Base-by-base conservation (phyloP, 2,113 vertebrate genomes). In the Anarrhichthys ocellatus region DNA sequence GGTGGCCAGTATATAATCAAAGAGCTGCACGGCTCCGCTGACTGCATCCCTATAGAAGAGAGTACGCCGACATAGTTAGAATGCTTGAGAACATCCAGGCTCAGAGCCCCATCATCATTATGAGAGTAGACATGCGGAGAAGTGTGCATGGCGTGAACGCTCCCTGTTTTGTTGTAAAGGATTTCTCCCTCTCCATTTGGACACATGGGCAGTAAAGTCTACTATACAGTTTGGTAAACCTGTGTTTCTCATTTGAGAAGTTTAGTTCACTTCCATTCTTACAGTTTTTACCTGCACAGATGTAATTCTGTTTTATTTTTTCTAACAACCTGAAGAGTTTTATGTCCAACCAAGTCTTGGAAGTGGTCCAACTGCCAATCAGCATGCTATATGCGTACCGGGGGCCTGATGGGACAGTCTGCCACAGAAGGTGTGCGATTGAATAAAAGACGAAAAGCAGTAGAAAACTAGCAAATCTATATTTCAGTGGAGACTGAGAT, bases 401-500 rank as follows among this genome's bases (percentile, higher is more conserved):
- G 32, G 24, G 65, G 11, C n/a, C 50, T 48, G 70, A 24, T 34
- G n/a, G 56, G 18, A 69, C 18, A 10, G 15, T 34, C 40, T 38
- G 2, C 68, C 32, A 68, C 13, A 24, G 13, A 52, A 50, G 22
- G 3, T 24, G 29, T 67, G 17, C 13, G 3, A 9, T 22, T 50
- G 46, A 66, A 32, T 69, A 22, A 34, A 36, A 46, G 61, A 58
- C 50, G 59, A 13, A 64, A 29, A 63, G 62, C 8, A 65, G 50
- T 38, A 18, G n/a, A 50, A 15, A 69, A 29, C 50, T 10, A 34
- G 42, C n/a, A 18, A 27, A 64, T 7, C 13, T 20, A 32, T 38
- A 54, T 36, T 69, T 77, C 61, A 71, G 9, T 5, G 13, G 7
- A 52, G 22, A 74, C 18, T 32, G 8, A 71, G 7, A 48, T 81